These are phyloP conservation scores for Esox lucius DNA, from an alignment of 2,797 vertebrate genomes.

Conservation along the genomic window DNA sequence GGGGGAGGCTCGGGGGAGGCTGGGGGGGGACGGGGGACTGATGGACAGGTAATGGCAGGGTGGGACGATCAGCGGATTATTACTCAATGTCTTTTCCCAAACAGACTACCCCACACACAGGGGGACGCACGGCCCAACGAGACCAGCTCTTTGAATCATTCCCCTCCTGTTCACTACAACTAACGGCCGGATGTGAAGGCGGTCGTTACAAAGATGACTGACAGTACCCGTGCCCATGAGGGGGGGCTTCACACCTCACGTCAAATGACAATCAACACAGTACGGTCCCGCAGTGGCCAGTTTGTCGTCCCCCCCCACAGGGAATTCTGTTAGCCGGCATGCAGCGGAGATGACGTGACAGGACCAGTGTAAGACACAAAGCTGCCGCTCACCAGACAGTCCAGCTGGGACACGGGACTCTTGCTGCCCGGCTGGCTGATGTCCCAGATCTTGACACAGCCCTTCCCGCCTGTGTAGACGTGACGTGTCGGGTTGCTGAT, in stretches of 20 bases:
- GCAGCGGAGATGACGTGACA: not conserved
- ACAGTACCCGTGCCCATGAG: not conserved
- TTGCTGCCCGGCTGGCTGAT: slow-evolving; percentile 97
- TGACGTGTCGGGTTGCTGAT: slow-evolving; percentile 96
- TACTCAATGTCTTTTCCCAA: slow-evolving; percentile 50
- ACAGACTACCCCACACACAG: slow-evolving; percentile 59
- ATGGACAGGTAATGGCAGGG: slow-evolving; percentile 67
- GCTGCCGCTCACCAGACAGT: slow-evolving; percentile 85
- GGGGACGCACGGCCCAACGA: slow-evolving; percentile 17
- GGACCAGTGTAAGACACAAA: not conserved
- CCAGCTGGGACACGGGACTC: slow-evolving; percentile 94
- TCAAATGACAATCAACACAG: not conserved
- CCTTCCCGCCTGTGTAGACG: slow-evolving; percentile 95
- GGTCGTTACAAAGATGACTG: not conserved
- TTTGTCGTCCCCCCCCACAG: not conserved
- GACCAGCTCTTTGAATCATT: slow-evolving; percentile 58
- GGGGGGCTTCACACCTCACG: not conserved
- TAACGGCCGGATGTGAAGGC: slow-evolving; percentile 2
- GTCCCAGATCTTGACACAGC: slow-evolving; percentile 98
- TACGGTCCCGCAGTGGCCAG: not conserved
- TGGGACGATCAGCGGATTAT: slow-evolving; percentile 67
- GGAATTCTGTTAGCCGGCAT: not conserved
- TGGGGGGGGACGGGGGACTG: too few species aligned
- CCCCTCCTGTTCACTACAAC: slow-evolving; percentile 33
- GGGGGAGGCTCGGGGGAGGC: slow-evolving; percentile 56